Base-by-base conservation (phyloP, 2,888 invertebrate genomes). In the Rhyacophila evoluta region DNA sequence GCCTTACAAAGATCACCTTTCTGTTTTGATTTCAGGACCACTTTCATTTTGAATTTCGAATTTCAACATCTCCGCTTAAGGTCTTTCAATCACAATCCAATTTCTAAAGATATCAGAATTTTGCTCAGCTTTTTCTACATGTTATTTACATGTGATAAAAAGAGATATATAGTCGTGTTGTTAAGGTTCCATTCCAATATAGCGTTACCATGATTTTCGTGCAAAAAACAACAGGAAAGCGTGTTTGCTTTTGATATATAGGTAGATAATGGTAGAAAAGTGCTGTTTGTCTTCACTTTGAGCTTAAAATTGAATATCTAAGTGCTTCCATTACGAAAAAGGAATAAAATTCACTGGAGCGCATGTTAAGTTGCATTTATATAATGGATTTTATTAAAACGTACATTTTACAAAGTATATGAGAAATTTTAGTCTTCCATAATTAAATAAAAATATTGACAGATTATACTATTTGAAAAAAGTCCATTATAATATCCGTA, bases 251-350 rank as follows among this genome's bases (percentile, higher is more conserved):
- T 55, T 55, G 25, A 55, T 55, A 55, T 19, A 19, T 55, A 55
- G 25, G 55, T 19, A 55, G 25, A 37, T 72, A 72, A 72, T 37
- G 33, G 36, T 37, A 19, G 15, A 37, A 72, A 72, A 72, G 25
- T 72, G 72, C 10, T 72, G 72, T 72, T 72, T 72, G 15, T 72
- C 3, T 72, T 72, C 72, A 37, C 72, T 72, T 72, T 72, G 72
- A 72, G n/a, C 36, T 29, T 4, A 8, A 19, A 72, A 37, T 72
- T 72, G 72, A 72, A 72, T 36, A 37, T 37, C 72, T 36, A 33
- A 33, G 25, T 25, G 72, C 37, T 72, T 72, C 55, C 55, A 55
- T 55, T 55, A 55, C 55, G 6, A 19, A 55, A 19, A 55, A 1
- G 55, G 55, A 55, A 55, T 55, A 15, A 19, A 19, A 19, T 55